Percentiles rank a stretch among this genome's conserved stretches.
phyloP scores from a whole-genome alignment of 1,140 invertebrate species.

The Cotesia typhae region DNA sequence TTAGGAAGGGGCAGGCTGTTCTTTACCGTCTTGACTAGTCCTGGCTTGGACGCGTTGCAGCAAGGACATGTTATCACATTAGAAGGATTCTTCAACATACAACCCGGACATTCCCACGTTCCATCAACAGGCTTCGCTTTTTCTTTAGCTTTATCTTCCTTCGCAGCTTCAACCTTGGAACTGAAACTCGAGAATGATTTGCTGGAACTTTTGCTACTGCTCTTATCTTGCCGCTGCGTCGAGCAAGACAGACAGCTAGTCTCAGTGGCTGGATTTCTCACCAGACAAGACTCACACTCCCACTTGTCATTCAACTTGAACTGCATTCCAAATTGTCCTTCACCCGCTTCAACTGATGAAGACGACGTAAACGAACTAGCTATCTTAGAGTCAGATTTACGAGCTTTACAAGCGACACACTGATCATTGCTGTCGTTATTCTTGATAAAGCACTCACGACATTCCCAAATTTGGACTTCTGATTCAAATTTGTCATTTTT shows the following conservation, averaged over 20 bases:
- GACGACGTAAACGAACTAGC: too few relatives aligned
- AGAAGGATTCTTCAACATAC: conserved; percentile 69
- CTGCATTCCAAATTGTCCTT: conserved; percentile 40
- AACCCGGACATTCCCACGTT: conserved; percentile 70
- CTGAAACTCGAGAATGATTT: background rate
- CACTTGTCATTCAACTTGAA: conserved; percentile 70
- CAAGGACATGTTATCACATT: conserved; percentile 72
- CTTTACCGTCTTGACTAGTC: conserved; percentile 42
- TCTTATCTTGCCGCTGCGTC: conserved; percentile 46
- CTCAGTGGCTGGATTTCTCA: conserved; percentile 69
- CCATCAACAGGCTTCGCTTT: conserved; percentile 62
- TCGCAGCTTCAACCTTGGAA: background rate
- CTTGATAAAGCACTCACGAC: conserved; percentile 60
- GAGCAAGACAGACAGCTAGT: conserved; percentile 74
- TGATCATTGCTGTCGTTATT: conserved; percentile 50
- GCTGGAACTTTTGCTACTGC: background rate
- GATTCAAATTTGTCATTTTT: conserved; percentile 3
- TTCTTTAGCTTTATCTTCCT: conserved; percentile 50
- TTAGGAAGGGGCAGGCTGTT: conserved; percentile 32
- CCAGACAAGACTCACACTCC: conserved; percentile 74
- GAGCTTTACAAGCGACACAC: conserved; percentile 58
- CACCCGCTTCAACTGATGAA: background rate
- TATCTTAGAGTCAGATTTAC: conserved; percentile 36
- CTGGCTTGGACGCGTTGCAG: conserved; percentile 74
- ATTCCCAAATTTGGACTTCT: conserved; percentile 64